A percentile compares a stretch with the other conserved stretches of the same genome.
Evolutionary conservation across 53 echinoderm and acorn worm genomes (phyloP).

Genomic region (Antedon mediterranea): DNA sequence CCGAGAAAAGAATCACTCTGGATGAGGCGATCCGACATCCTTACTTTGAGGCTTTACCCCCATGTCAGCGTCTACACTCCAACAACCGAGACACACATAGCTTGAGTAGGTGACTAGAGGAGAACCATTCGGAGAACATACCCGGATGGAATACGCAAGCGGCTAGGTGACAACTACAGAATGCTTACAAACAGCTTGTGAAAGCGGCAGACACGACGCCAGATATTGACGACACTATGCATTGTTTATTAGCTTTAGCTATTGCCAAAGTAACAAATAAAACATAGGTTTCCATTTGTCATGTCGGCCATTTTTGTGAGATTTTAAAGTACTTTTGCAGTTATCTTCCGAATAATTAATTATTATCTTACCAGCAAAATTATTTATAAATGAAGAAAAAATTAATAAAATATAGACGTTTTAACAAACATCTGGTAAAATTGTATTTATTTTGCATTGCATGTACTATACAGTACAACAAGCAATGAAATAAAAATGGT

Average conservation of each 20-base stretch:
- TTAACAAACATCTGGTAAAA: too few relatives aligned
- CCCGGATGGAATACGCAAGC: neutral
- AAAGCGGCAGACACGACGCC: neutral
- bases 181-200: neutral
- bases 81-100: slow-evolving; percentile 58
- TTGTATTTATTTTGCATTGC: too few relatives aligned
- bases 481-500: too few relatives aligned
- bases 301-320: too few relatives aligned
- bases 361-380: too few relatives aligned
- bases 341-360: too few relatives aligned
- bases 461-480: too few relatives aligned
- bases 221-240: neutral
- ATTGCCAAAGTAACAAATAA: neutral
- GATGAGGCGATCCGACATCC: slow-evolving; percentile 52
- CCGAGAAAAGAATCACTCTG: slow-evolving; percentile 40
- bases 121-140: neutral
- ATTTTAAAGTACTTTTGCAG: too few relatives aligned
- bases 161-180: neutral
- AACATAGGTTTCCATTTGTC: too few relatives aligned
- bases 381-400: too few relatives aligned
- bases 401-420: too few relatives aligned
- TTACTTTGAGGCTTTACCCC: slow-evolving; percentile 44
- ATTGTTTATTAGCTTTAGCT: neutral
- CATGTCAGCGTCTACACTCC: slow-evolving; percentile 41
- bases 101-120: slow-evolving; percentile 81